phyloP scores from a whole-genome alignment of 2,888 invertebrate genomes.

The Polyploca ridens region DNA sequence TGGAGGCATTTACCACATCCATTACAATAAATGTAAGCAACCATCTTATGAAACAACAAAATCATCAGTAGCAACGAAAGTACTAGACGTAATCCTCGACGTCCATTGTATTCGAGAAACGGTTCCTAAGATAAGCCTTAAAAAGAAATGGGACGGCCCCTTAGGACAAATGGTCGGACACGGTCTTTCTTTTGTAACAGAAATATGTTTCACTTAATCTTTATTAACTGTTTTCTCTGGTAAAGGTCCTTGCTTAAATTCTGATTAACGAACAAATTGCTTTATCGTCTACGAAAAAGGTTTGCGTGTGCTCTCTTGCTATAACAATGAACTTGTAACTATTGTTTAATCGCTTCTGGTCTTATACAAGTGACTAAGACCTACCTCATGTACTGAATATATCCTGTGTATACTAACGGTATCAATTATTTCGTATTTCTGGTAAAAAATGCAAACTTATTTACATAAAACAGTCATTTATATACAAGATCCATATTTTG shows the following conservation, averaged over 20 bases:
- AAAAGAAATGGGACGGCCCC: constrained; percentile 45
- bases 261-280: constrained; percentile 11
- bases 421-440: neutral
- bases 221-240: constrained; percentile 25
- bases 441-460: neutral
- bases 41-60: constrained; percentile 22
- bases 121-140: constrained; percentile 59
- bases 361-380: neutral
- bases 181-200: constrained; percentile 35
- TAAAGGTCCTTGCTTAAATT: constrained; percentile 17
- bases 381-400: neutral
- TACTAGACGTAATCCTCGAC: constrained; percentile 49
- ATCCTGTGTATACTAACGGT: neutral
- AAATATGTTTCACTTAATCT: constrained; percentile 33
- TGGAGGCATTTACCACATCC: neutral
- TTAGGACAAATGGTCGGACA: constrained; percentile 46
- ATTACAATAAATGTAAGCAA: constrained; percentile 4
- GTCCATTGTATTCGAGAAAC: constrained; percentile 53
- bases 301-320: neutral
- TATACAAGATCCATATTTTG: neutral
- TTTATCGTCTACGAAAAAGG: neutral
- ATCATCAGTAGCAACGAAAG: constrained; percentile 47
- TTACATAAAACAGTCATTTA: constrained; percentile 6
- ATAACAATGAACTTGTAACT: neutral
- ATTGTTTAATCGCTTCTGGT: neutral